A percentile compares a stretch with the other conserved stretches of the same genome.
These are phyloP conservation scores for Caenorhabditis latens DNA, from an alignment of 1,140 invertebrate species.

Conservation along the genomic window DNA sequence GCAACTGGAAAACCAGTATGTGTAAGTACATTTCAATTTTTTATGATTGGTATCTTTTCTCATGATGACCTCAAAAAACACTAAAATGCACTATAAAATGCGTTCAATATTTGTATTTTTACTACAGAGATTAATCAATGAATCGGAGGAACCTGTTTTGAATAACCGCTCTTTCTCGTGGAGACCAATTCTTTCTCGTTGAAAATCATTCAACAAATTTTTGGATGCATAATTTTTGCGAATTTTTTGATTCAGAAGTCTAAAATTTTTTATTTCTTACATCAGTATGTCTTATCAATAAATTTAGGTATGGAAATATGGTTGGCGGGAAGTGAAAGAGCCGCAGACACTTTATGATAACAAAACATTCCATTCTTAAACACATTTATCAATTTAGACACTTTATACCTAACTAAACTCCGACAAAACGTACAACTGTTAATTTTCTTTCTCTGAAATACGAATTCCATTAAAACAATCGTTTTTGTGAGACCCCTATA, in stretches of 20 bases:
- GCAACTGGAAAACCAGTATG: conserved; percentile 8
- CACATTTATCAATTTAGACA: conserved; percentile 4
- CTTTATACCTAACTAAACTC: neutral
- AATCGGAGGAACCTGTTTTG: conserved; percentile 48
- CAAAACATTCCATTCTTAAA: conserved; percentile 2
- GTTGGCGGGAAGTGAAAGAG: neutral
- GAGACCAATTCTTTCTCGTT: conserved; percentile 7
- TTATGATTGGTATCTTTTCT: neutral
- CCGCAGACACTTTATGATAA: conserved; percentile 23
- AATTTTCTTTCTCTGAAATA: neutral
- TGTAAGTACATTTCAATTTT: conserved; percentile 5
- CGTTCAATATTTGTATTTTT: conserved; percentile 35
- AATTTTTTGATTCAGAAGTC: neutral
- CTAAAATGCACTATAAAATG: conserved; percentile 26
- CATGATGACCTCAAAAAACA: neutral
- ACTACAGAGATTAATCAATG: conserved; percentile 52
- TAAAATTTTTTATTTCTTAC: neutral
- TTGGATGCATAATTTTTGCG: neutral
- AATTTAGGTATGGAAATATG: neutral
- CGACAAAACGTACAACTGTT: neutral
- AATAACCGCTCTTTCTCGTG: conserved; percentile 28
- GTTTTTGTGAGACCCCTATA: too few relatives aligned
- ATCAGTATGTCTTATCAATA: neutral
- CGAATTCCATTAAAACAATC: too few relatives aligned
- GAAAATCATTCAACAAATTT: neutral